phyloP scores from a whole-genome alignment of 2,888 invertebrate species.

The Pecten maximus region DNA sequence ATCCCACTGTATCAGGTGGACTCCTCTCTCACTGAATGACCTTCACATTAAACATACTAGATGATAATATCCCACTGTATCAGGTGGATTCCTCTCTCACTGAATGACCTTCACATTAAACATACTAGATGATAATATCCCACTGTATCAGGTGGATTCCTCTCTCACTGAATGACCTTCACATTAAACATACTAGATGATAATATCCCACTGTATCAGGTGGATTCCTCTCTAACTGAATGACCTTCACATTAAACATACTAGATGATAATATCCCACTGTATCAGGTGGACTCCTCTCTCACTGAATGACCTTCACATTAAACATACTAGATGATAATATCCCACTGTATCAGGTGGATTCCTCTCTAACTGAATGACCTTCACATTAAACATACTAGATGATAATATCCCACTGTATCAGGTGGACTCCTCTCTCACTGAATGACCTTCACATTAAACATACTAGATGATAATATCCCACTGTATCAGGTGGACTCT shows the following conservation, averaged over 20 bases:
- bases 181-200: background rate
- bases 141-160: background rate
- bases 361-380: background rate
- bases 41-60: background rate
- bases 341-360: background rate
- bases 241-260: background rate
- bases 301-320: background rate
- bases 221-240: background rate
- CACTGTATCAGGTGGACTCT: background rate
- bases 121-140: background rate
- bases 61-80: background rate
- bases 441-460: conserved; percentile 11
- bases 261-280: background rate
- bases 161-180: background rate
- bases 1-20: background rate
- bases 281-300: background rate
- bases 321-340: background rate
- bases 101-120: conserved; percentile 11
- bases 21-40: background rate
- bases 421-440: background rate
- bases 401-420: background rate
- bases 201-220: background rate
- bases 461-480: background rate
- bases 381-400: background rate
- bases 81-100: background rate